Evolutionary conservation across 2,113 vertebrate genomes (phyloP).

Genomic region (Thinocorus orbignyianus): DNA sequence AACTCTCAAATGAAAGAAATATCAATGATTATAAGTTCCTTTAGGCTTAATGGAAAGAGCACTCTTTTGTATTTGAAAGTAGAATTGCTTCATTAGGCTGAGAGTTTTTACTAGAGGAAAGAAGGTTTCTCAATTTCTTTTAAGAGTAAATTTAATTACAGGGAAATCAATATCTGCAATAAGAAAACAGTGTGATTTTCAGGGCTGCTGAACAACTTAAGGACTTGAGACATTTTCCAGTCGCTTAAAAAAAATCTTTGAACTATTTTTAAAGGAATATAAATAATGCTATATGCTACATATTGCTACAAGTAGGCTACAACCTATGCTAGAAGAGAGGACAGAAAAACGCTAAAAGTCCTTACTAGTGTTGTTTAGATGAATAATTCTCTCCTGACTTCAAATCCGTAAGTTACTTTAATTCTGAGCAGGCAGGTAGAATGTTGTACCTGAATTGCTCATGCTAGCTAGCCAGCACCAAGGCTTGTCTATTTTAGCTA

Average conservation of each 20-base stretch:
- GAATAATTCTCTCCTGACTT: not conserved
- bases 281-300: not conserved
- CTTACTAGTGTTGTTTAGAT: not conserved
- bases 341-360: not conserved
- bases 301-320: not conserved
- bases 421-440: not conserved
- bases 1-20: not conserved
- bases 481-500: not conserved
- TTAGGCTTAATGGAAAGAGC: not conserved
- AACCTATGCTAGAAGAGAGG: not conserved
- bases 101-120: not conserved
- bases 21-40: not conserved
- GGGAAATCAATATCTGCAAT: conserved; percentile 16
- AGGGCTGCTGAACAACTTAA: not conserved
- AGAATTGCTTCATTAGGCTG: not conserved
- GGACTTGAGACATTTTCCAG: not conserved
- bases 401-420: not conserved
- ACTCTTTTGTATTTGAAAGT: not conserved
- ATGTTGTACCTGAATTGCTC: not conserved
- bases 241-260: not conserved
- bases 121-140: not conserved
- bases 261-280: not conserved
- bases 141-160: not conserved
- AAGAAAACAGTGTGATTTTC: conserved; percentile 9
- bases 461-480: not conserved